phyloP scores from a whole-genome alignment of 2,888 invertebrate genomes.

The Tiliacea aurago region DNA sequence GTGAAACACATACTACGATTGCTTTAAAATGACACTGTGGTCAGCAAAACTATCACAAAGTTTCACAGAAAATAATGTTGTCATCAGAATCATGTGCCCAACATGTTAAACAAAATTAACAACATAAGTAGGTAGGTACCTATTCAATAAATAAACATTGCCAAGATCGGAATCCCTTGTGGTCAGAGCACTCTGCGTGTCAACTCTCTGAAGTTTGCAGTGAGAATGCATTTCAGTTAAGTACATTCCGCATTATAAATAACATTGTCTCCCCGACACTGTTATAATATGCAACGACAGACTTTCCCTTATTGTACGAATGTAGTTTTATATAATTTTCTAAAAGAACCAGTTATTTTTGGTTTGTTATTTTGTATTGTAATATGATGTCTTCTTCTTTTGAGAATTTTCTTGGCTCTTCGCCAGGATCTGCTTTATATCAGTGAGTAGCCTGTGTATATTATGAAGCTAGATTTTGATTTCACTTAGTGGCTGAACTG shows the following conservation, averaged over 20 bases:
- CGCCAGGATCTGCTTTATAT: constrained; percentile 38
- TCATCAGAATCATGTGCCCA: not conserved
- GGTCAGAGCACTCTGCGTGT: constrained; percentile 61
- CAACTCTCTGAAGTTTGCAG: constrained; percentile 54
- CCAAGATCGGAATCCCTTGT: constrained; percentile 53
- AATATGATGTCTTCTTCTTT: constrained; percentile 43
- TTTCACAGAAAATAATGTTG: not conserved
- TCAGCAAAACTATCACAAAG: not conserved
- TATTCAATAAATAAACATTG: constrained; percentile 20
- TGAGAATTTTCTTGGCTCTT: constrained; percentile 43
- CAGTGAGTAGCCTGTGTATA: constrained; percentile 37
- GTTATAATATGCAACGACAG: constrained; percentile 50
- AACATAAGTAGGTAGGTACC: not conserved
- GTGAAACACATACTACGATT: not conserved
- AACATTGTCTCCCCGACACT: constrained; percentile 51
- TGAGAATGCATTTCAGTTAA: constrained; percentile 58
- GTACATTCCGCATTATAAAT: constrained; percentile 62
- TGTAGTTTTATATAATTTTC: constrained; percentile 30
- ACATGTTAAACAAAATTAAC: constrained; percentile 31
- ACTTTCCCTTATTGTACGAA: constrained; percentile 45
- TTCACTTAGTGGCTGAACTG: constrained; percentile 32
- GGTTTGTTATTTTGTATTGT: constrained; percentile 54
- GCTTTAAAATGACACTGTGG: not conserved
- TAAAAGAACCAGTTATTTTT: constrained; percentile 39
- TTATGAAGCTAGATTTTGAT: constrained; percentile 40